Conservation (phyloP, 1,140 invertebrate genomes). For the Panagrolaimus sp. region DNA sequence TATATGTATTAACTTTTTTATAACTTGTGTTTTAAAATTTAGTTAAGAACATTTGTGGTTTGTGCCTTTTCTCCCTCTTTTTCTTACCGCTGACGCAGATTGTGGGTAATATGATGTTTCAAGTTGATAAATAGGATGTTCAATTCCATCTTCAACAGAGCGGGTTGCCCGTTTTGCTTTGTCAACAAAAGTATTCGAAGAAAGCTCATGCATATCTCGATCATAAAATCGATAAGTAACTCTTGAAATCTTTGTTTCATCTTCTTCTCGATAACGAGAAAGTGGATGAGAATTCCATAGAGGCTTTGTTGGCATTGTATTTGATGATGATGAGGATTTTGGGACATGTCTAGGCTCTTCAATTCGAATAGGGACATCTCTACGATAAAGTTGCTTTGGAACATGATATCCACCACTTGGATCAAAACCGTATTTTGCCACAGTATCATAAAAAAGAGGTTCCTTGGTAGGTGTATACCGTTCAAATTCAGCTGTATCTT, state of each 20-base stretch:
- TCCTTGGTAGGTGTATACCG: neutral
- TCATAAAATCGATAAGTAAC: slow-evolving; percentile 11
- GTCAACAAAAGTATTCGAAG: slow-evolving; percentile 1
- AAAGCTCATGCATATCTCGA: slow-evolving; percentile 7
- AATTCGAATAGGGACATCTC: neutral
- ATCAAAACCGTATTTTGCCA: slow-evolving; percentile 12
- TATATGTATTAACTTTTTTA: no score
- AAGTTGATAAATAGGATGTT: slow-evolving; percentile 3
- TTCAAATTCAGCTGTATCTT: neutral
- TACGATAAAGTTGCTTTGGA: slow-evolving; percentile 7
- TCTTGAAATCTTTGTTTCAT: slow-evolving; percentile 13
- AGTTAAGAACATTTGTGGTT: neutral
- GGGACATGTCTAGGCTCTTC: neutral
- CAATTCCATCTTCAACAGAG: neutral
- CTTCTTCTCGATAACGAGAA: neutral
- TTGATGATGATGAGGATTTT: neutral
- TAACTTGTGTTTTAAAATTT: neutral
- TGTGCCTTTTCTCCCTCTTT: neutral
- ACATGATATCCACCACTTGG: slow-evolving; percentile 10
- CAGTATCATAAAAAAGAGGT: slow-evolving; percentile 10
- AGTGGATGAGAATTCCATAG: neutral
- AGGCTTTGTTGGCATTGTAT: neutral
- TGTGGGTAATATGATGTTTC: slow-evolving; percentile 7
- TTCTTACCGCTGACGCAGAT: slow-evolving; percentile 8
- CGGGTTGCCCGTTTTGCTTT: neutral